Conservation (phyloP, 1,140 invertebrate genomes). For the Aphidius ervi region DNA sequence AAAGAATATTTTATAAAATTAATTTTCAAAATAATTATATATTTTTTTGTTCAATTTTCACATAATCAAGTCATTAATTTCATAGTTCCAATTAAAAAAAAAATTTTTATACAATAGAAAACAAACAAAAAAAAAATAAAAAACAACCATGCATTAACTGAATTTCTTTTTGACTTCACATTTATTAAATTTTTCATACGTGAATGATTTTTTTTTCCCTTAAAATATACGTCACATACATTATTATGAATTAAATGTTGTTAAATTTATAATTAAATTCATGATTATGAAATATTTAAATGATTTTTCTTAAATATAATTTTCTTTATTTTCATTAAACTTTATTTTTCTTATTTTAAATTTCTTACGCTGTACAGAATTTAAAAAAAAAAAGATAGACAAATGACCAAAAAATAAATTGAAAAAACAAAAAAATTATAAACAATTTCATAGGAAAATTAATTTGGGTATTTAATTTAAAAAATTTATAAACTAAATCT, state of each 20-base stretch:
- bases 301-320: constrained; percentile 5
- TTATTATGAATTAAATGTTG: constrained; percentile 1
- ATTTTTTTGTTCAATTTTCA: background rate
- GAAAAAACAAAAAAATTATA: background rate
- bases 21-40: too few relatives aligned
- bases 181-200: constrained; percentile 1
- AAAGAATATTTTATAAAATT: too few relatives aligned
- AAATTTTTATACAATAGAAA: too few relatives aligned
- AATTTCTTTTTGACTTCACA: background rate
- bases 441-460: too few relatives aligned
- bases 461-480: too few relatives aligned
- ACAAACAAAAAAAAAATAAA: too few relatives aligned
- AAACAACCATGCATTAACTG: background rate
- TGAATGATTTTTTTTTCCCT: constrained; percentile 14
- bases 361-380: constrained; percentile 32
- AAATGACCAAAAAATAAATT: background rate
- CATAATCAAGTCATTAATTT: background rate
- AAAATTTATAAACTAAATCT: background rate
- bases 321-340: constrained; percentile 7
- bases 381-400: constrained; percentile 16
- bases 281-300: background rate
- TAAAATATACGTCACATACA: constrained; percentile 16
- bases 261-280: background rate
- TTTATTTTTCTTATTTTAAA: constrained; percentile 5
- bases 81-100: too few relatives aligned